Percentiles rank a stretch among this genome's conserved stretches.
These are phyloP conservation scores for Drosophila truncata DNA, from an alignment of 1,140 invertebrate species.

Conservation along the genomic window DNA sequence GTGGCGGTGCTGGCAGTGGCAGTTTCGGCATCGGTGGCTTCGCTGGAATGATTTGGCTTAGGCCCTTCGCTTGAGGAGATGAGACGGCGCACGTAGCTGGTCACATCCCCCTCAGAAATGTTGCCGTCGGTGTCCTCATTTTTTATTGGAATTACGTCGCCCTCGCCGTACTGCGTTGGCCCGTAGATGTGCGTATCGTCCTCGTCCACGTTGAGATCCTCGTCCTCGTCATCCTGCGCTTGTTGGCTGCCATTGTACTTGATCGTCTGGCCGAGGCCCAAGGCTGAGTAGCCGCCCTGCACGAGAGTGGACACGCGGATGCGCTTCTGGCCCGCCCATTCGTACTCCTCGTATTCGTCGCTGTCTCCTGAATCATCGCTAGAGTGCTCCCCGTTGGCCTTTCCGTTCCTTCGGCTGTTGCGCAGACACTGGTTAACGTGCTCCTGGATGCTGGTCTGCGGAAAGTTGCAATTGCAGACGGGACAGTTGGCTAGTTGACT, in stretches of 20 bases:
- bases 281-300: conserved; percentile 89
- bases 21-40: conserved; percentile 17
- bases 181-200: conserved; percentile 92
- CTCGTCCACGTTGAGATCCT: conserved; percentile 92
- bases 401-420: conserved; percentile 73
- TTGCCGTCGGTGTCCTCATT: conserved; percentile 85
- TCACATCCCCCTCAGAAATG: conserved; percentile 85
- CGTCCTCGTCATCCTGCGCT: conserved; percentile 88
- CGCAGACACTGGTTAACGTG: conserved; percentile 92
- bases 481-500: conserved; percentile 87
- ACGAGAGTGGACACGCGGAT: conserved; percentile 90
- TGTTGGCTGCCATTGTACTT: conserved; percentile 83
- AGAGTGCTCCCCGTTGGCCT: conserved; percentile 62
- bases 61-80: conserved; percentile 67
- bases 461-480: conserved; percentile 89
- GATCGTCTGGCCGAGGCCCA: conserved; percentile 87
- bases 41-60: conserved; percentile 54
- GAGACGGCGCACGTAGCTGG: conserved; percentile 85
- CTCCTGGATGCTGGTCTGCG: conserved; percentile 90
- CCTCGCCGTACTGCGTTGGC: conserved; percentile 92
- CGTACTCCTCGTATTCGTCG: conserved; percentile 92
- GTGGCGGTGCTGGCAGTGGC: conserved; percentile 22
- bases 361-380: conserved; percentile 88
- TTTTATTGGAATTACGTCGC: conserved; percentile 89
- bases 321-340: conserved; percentile 92